A percentile compares a stretch with the other conserved stretches of the same genome.
These are phyloP conservation scores for Megaceryle torquata DNA, from an alignment of 2,113 vertebrate genomes.

Conservation along the genomic window DNA sequence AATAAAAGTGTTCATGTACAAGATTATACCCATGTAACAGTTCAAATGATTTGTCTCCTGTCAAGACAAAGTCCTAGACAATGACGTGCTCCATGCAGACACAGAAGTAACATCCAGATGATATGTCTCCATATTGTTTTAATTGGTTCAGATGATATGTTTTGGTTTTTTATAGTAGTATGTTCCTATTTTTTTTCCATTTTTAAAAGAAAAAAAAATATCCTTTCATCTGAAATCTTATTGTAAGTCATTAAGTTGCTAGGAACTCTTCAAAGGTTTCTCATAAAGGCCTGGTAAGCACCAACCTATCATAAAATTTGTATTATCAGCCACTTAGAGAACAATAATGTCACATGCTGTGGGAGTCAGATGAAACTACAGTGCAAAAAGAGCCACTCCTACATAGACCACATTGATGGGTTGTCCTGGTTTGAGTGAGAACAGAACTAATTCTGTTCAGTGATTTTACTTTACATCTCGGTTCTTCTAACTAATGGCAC, in stretches of 20 bases:
- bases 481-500: too few species aligned
- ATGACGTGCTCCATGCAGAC: neutral
- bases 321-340: neutral
- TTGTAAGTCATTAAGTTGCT: neutral
- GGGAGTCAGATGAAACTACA: neutral
- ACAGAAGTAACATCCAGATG: neutral
- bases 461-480: too few species aligned
- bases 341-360: neutral
- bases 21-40: neutral
- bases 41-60: neutral
- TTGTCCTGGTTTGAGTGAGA: too few species aligned
- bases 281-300: neutral
- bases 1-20: neutral
- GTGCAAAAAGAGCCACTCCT: neutral
- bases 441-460: too few species aligned
- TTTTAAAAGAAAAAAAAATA: neutral
- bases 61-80: neutral
- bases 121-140: neutral
- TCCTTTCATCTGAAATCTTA: neutral
- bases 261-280: neutral
- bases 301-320: neutral
- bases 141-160: neutral
- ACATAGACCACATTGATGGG: neutral
- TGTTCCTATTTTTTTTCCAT: neutral
- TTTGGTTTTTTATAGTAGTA: neutral